phyloP scores from a whole-genome alignment of 2,888 invertebrate genomes.

The Lepidocyrtinus sp. region DNA sequence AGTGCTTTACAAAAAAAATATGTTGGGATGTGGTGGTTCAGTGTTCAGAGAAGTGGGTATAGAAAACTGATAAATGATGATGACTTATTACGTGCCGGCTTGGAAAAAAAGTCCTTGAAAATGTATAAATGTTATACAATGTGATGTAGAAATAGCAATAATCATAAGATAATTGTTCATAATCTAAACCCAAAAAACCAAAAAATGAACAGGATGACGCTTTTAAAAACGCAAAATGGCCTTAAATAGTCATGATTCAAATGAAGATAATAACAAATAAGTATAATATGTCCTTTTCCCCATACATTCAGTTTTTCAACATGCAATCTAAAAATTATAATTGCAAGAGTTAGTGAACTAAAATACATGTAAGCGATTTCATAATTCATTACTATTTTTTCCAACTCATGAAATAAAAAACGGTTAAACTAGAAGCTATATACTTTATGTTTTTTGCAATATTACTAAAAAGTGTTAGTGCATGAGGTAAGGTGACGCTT shows the following conservation, averaged over 20 bases:
- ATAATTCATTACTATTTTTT: constrained; percentile 12
- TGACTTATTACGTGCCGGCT: background rate
- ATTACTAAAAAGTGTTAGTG: background rate
- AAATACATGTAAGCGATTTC: background rate
- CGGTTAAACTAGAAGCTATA: background rate
- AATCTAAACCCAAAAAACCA: background rate
- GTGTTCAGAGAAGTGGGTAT: too few relatives aligned
- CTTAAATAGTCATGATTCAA: constrained; percentile 25
- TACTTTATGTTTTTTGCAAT: background rate
- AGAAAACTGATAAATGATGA: constrained; percentile 10
- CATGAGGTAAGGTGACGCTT: background rate
- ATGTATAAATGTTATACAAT: too few relatives aligned
- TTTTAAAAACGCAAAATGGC: constrained; percentile 36
- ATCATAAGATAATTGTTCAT: constrained; percentile 25
- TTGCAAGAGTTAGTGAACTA: constrained; percentile 1
- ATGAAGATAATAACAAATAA: constrained; percentile 10
- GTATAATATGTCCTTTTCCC: constrained; percentile 4
- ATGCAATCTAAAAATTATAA: constrained; percentile 4
- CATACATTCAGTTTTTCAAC: background rate
- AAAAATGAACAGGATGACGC: constrained; percentile 43
- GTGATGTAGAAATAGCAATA: constrained; percentile 29
- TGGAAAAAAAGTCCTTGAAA: constrained; percentile 12
- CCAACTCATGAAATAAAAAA: constrained; percentile 13
- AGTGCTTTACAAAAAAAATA: background rate
- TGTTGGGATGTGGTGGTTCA: background rate